phyloP scores from a whole-genome alignment of 2,888 invertebrate species.

The Ophioninae sp. region DNA sequence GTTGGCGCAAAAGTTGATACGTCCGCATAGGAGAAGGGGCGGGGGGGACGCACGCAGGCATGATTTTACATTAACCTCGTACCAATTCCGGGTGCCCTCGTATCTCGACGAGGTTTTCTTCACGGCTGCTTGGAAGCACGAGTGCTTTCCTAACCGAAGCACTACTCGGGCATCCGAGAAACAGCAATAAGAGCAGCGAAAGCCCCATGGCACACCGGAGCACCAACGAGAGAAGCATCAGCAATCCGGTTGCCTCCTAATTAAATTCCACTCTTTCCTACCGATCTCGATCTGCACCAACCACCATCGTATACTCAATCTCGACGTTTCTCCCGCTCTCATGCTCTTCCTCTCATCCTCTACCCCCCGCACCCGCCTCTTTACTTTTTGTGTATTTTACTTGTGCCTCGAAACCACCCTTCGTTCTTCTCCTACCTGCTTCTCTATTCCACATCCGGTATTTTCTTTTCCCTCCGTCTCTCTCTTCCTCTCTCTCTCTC shows the following conservation, averaged over 20 bases:
- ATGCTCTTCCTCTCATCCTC: constrained; percentile 19
- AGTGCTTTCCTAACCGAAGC: constrained; percentile 68
- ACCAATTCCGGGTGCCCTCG: constrained; percentile 44
- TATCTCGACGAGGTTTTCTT: constrained; percentile 68
- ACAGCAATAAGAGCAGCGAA: constrained; percentile 55
- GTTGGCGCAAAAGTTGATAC: constrained; percentile 48
- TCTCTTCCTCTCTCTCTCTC: constrained; percentile 30
- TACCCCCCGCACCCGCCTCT: background rate
- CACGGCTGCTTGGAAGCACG: constrained; percentile 76
- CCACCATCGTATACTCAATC: constrained; percentile 51
- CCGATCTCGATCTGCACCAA: constrained; percentile 65
- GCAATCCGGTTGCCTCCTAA: constrained; percentile 72
- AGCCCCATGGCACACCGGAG: constrained; percentile 25
- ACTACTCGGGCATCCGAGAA: constrained; percentile 41
- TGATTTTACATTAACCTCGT: constrained; percentile 45
- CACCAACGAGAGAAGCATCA: constrained; percentile 58
- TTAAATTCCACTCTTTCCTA: constrained; percentile 79
- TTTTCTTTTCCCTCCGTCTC: constrained; percentile 41
- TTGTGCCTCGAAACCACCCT: constrained; percentile 43
- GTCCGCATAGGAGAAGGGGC: constrained; percentile 10
- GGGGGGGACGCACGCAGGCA: constrained; percentile 21
- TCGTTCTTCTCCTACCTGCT: constrained; percentile 28
- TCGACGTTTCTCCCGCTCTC: constrained; percentile 38
- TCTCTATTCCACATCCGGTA: constrained; percentile 33
- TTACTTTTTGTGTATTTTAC: constrained; percentile 58